Conservation (phyloP, 2,113 vertebrate species). For the Scartelaos histophorus region DNA sequence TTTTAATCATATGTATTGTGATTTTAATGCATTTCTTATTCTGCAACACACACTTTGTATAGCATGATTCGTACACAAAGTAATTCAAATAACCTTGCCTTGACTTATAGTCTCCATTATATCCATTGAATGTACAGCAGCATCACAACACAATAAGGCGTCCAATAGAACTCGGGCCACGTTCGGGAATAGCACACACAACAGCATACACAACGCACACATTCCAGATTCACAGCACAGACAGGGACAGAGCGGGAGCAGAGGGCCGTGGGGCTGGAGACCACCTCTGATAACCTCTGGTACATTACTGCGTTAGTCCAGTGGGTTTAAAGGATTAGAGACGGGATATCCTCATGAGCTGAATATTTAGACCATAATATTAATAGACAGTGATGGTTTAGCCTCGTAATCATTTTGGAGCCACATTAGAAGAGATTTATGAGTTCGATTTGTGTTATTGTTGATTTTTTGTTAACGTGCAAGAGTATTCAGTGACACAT, state of each 20-base stretch:
- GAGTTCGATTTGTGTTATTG: not conserved
- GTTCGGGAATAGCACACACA: not conserved
- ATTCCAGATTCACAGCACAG: conserved; percentile 39
- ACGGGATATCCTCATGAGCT: not conserved
- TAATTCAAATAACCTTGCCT: no score
- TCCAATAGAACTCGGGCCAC: not conserved
- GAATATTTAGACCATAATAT: not conserved
- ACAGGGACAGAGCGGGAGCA: conserved; percentile 14
- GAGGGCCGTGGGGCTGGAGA: conserved; percentile 52
- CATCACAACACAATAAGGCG: not conserved
- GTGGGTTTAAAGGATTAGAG: not conserved
- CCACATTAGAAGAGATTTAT: not conserved
- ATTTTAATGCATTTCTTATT: no score
- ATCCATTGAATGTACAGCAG: not conserved
- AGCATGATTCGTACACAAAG: no score
- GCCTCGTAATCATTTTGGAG: not conserved
- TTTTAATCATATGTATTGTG: no score
- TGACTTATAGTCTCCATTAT: not conserved
- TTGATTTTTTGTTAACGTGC: not conserved
- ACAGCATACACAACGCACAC: not conserved
- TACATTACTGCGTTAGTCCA: not conserved
- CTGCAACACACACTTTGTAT: no score
- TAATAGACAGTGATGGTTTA: not conserved
- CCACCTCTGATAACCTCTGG: conserved; percentile 36
- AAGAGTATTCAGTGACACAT: no score